phyloP scores from a whole-genome alignment of 2,888 invertebrate species.

The Adelognathus sp. region DNA sequence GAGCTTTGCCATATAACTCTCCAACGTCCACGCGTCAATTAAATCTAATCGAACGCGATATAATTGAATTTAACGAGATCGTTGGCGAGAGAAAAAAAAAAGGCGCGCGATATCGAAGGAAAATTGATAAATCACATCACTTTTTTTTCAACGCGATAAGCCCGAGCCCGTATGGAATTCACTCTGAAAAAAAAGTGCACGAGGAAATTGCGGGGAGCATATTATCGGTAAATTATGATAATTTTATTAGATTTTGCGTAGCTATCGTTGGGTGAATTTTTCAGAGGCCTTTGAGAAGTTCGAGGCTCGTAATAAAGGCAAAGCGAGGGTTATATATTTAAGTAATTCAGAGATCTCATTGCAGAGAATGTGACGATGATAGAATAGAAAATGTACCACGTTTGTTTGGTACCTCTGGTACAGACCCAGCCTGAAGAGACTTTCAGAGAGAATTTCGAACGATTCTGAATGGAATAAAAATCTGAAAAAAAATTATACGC shows the following conservation, averaged over 20 bases:
- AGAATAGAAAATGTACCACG: too few relatives aligned
- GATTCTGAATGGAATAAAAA: too few relatives aligned
- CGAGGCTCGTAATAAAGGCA: too few relatives aligned
- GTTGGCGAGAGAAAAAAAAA: not conserved
- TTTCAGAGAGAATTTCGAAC: too few relatives aligned
- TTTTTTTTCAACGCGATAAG: not conserved
- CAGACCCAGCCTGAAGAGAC: too few relatives aligned
- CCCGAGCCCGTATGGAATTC: not conserved
- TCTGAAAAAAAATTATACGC: too few relatives aligned
- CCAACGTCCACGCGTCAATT: conserved; percentile 37
- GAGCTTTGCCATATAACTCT: not conserved
- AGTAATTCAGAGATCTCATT: too few relatives aligned
- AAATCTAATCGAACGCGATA: conserved; percentile 19
- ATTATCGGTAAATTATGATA: not conserved
- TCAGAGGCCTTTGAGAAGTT: too few relatives aligned
- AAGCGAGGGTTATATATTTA: too few relatives aligned
- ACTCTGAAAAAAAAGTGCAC: not conserved
- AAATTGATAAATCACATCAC: not conserved
- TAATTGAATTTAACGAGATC: conserved; percentile 19
- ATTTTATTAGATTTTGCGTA: not conserved
- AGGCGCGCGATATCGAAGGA: not conserved
- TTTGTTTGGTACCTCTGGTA: too few relatives aligned
- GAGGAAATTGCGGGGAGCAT: too few relatives aligned
- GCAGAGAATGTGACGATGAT: too few relatives aligned
- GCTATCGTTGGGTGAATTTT: not conserved